Conservation (phyloP, 2,888 invertebrate genomes). For the Ennomos fuscantarius region DNA sequence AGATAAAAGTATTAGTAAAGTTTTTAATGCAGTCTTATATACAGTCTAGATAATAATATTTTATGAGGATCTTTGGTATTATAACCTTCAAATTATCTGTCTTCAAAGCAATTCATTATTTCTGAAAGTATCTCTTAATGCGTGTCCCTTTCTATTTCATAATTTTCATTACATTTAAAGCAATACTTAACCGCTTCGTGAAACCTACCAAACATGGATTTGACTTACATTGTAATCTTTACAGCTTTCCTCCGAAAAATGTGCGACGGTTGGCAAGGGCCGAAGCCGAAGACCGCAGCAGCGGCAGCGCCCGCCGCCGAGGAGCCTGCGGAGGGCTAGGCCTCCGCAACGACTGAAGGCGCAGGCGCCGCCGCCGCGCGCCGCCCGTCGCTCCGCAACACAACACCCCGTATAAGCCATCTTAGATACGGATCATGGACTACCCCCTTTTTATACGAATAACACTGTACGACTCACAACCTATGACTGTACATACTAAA, state of each 20-base stretch:
- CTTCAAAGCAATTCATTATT: too few species aligned
- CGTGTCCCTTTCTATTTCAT: too few species aligned
- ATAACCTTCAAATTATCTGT: too few species aligned
- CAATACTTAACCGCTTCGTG: neutral
- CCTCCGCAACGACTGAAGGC: constrained; percentile 38
- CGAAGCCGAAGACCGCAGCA: constrained; percentile 39
- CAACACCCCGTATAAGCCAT: constrained; percentile 67
- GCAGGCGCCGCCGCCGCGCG: constrained; percentile 40
- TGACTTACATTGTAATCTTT: constrained; percentile 36
- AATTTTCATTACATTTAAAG: too few species aligned
- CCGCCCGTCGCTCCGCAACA: constrained; percentile 45
- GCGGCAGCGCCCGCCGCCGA: constrained; percentile 41
- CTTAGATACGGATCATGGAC: constrained; percentile 68
- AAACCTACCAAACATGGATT: neutral
- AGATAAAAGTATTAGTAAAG: too few species aligned
- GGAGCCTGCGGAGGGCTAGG: constrained; percentile 68
- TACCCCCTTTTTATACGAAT: constrained; percentile 77
- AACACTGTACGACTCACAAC: constrained; percentile 75
- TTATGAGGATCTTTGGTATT: too few species aligned
- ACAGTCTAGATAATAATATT: too few species aligned
- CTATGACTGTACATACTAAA: constrained; percentile 82
- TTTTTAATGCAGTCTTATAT: too few species aligned
- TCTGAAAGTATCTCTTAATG: too few species aligned
- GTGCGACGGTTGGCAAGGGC: constrained; percentile 86
- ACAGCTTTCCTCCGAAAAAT: constrained; percentile 95